phyloP scores from a whole-genome alignment of 2,797 vertebrate genomes.

The Scolopax rusticola region DNA sequence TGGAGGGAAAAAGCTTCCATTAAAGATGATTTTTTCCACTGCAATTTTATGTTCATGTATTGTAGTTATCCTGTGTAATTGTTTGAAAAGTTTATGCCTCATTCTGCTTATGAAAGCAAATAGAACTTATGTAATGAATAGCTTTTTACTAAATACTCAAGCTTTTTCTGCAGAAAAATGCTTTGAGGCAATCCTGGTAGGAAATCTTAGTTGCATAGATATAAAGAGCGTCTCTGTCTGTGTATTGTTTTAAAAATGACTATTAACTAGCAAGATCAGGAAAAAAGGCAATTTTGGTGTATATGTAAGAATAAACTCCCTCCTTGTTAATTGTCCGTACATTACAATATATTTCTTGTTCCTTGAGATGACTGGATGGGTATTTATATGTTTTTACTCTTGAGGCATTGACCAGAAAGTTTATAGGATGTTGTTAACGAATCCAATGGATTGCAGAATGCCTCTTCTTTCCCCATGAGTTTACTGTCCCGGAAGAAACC shows the following conservation, averaged over 20 bases:
- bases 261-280: neutral
- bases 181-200: neutral
- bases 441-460: neutral
- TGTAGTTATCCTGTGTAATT: neutral
- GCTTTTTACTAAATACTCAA: neutral
- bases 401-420: neutral
- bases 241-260: neutral
- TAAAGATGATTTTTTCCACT: neutral
- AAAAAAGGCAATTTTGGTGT: neutral
- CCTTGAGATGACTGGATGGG: neutral
- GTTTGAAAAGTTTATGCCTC: neutral
- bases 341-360: neutral
- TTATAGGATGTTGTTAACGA: neutral
- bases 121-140: neutral
- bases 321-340: neutral
- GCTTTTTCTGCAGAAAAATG: neutral
- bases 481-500: neutral
- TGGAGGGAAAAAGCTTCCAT: neutral
- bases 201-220: neutral
- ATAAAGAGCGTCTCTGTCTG: neutral
- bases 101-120: neutral
- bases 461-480: neutral
- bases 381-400: neutral
- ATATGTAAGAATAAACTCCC: neutral
- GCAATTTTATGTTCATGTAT: neutral